Conservation (phyloP, 2,888 invertebrate species). For the Meteorus colon region DNA sequence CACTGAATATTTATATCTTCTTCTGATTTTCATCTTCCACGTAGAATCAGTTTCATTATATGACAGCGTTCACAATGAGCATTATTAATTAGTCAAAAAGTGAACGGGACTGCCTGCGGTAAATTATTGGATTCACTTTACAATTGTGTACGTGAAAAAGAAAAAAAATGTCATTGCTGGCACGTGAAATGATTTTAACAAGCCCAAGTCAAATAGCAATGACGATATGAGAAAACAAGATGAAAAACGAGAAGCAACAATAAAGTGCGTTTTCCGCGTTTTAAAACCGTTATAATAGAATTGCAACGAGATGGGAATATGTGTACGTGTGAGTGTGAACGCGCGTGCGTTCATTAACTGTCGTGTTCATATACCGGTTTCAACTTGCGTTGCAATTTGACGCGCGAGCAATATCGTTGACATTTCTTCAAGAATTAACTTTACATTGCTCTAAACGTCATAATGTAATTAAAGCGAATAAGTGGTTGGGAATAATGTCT, state of each 20-base stretch:
- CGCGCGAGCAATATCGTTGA: constrained; percentile 26
- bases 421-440: constrained; percentile 12
- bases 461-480: constrained; percentile 24
- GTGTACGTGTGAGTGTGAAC: not conserved
- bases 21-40: not conserved
- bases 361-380: constrained; percentile 41
- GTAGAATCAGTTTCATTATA: constrained; percentile 28
- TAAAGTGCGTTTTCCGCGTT: constrained; percentile 34
- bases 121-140: constrained; percentile 39
- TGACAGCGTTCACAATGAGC: not conserved
- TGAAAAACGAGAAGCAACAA: constrained; percentile 27
- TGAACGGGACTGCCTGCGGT: not conserved
- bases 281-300: constrained; percentile 42
- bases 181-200: constrained; percentile 47
- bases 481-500: not conserved
- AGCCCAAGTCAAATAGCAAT: constrained; percentile 27
- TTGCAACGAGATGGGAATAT: constrained; percentile 20
- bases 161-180: constrained; percentile 27
- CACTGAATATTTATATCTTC: not conserved
- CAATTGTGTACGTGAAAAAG: not conserved
- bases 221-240: constrained; percentile 9
- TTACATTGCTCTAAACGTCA: constrained; percentile 24
- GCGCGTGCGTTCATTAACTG: constrained; percentile 32
- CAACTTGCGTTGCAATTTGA: constrained; percentile 32
- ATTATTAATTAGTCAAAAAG: constrained; percentile 34